Base-by-base conservation (phyloP, 2,113 vertebrate species). In the Chinchilla lanigera region DNA sequence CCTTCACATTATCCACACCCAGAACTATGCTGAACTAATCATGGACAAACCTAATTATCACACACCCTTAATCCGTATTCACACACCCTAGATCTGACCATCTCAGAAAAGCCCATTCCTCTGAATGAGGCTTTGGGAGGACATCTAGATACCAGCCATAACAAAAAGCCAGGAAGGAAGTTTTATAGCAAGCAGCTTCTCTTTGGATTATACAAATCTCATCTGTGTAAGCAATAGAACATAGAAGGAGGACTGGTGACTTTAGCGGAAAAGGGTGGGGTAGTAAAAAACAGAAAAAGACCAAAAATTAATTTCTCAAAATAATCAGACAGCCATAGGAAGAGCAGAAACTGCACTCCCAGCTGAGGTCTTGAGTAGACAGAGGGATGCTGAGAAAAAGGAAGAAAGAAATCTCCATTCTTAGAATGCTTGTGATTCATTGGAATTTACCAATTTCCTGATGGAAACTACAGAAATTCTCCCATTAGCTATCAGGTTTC, bases 221-320 rank as follows among this genome's bases (percentile, higher is more conserved):
- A 28, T 38, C 54, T 89, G 17, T 16, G 2, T 26, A 69, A 84
- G 54, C 35, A 93, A 50, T 3, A 41, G 30, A 83, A 58, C 1
- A 41, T 16, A 38, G 83, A 63, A 87, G 16, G n/a, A 81, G 30
- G 4, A n/a, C 17, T 81, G 26, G 17, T 2, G 10, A 35, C 41
- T 69, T 83, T 35, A 41, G 22, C 67, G 28, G 47, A 44, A 89
- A 90, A 35, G 20, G 3, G 1, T 71, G 26, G 20, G 26, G 2
- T 54, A 58, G 35, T 35, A 3, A 47, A 47, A 47, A 89, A 63
- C 28, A 73, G 2, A 83, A 78, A 44, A 71, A 56, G 54, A 81
- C 30, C 12, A 89, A 44, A 85, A 92, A 12, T 14, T 30, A 35
- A 81, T 93, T 88, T 95, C 71, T 71, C n/a, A 85, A 84, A 87